Evolutionary conservation across 64 coral and sea anemone genomes (phyloP).

Genomic region (Montipora cactus): DNA sequence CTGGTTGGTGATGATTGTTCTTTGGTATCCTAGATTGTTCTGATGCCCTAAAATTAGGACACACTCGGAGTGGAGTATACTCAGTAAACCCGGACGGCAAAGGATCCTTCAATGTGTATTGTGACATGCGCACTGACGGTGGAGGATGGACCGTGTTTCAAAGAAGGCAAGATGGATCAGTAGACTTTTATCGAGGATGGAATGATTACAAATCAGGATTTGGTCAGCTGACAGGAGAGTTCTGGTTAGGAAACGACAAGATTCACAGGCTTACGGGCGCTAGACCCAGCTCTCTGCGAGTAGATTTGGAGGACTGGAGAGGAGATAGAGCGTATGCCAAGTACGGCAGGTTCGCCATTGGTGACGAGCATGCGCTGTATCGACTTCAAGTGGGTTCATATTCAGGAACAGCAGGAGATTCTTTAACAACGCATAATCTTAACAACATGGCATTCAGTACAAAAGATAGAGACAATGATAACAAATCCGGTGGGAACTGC

Average conservation of each 20-base stretch:
- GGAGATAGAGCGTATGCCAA: not conserved
- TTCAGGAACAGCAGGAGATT: slow-evolving; percentile 35
- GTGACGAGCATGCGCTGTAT: not conserved
- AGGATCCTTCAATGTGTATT: slow-evolving; percentile 35
- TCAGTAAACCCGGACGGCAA: slow-evolving; percentile 37
- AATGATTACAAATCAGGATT: slow-evolving; percentile 38
- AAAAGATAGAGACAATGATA: slow-evolving; percentile 67
- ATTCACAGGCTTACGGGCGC: slow-evolving; percentile 12
- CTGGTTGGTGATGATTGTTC: too few species aligned
- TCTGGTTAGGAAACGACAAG: slow-evolving; percentile 55
- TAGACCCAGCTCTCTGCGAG: not conserved
- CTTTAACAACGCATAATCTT: slow-evolving; percentile 6
- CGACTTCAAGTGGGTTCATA: not conserved
- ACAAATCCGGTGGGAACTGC: not conserved
- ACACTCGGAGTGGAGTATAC: slow-evolving; percentile 3
- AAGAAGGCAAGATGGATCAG: slow-evolving; percentile 24
- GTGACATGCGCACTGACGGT: slow-evolving; percentile 43
- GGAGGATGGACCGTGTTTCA: slow-evolving; percentile 48
- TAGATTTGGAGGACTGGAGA: not conserved
- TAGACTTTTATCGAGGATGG: slow-evolving; percentile 24
- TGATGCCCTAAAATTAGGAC: not conserved
- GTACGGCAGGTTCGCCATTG: not conserved
- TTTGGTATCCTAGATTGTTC: not conserved
- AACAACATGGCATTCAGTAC: slow-evolving; percentile 31
- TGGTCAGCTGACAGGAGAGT: slow-evolving; percentile 7